These are phyloP conservation scores for Lasioglossum vierecki DNA, from an alignment of 2,888 invertebrate genomes.

Conservation along the genomic window DNA sequence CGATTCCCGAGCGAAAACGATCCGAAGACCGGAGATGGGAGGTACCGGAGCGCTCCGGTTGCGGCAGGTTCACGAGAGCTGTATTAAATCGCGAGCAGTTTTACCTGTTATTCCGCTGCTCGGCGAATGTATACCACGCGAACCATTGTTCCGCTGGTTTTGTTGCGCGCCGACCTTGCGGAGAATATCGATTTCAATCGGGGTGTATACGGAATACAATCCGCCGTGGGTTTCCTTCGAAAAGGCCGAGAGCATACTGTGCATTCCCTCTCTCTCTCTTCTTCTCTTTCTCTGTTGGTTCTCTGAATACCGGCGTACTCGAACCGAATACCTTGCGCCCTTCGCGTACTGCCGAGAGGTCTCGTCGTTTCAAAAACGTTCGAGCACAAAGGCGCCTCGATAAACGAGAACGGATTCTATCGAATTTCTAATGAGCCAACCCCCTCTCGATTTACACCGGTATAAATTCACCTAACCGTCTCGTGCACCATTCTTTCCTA, in stretches of 20 bases:
- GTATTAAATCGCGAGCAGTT: constrained; percentile 70
- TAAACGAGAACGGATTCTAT: constrained; percentile 14
- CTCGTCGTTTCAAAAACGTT: constrained; percentile 36
- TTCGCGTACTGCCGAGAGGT: constrained; percentile 30
- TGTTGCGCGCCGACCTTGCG: constrained; percentile 75
- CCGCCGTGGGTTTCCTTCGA: constrained; percentile 70
- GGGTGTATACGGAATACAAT: constrained; percentile 76
- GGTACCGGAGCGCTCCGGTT: constrained; percentile 13
- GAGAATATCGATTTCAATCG: constrained; percentile 80
- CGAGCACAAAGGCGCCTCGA: constrained; percentile 22
- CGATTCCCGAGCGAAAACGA: background rate
- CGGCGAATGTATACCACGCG: constrained; percentile 67
- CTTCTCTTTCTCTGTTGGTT: background rate
- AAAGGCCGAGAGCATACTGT: constrained; percentile 52
- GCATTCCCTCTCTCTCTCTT: background rate
- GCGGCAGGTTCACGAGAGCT: constrained; percentile 42
- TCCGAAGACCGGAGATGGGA: background rate
- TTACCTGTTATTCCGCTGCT: constrained; percentile 66
- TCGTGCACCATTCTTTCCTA: background rate
- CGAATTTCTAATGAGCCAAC: constrained; percentile 49
- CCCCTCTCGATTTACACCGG: constrained; percentile 19
- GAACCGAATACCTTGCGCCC: constrained; percentile 49
- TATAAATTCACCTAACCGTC: constrained; percentile 7
- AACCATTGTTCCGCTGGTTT: constrained; percentile 77
- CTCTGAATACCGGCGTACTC: constrained; percentile 39